Percentiles rank a stretch among this genome's conserved stretches.
Evolutionary conservation across 2,113 vertebrate genomes (phyloP).

Genomic region (Apistogramma diplotaenia): DNA sequence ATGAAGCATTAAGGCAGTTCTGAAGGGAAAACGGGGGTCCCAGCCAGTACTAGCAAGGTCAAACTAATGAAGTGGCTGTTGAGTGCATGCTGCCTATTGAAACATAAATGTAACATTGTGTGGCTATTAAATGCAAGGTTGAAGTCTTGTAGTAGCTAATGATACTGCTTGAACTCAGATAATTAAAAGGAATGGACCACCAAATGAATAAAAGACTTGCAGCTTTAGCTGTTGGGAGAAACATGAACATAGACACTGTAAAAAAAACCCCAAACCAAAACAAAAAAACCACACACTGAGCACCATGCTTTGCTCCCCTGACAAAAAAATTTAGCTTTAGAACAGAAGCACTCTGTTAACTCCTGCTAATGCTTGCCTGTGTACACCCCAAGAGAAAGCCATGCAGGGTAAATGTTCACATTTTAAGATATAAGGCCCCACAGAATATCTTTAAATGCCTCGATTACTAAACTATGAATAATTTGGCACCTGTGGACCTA

Average conservation of each 20-base stretch:
- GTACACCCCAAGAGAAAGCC: slow-evolving; percentile 10
- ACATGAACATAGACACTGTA: not conserved
- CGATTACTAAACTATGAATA: slow-evolving; percentile 62
- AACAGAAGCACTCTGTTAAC: not conserved
- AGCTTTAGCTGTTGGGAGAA: not conserved
- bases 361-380: not conserved
- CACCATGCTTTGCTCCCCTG: not conserved
- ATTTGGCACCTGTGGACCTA: slow-evolving; percentile 39
- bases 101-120: not conserved
- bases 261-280: not conserved
- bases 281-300: not conserved
- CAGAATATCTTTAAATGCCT: slow-evolving; percentile 52
- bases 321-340: not conserved
- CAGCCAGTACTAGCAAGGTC: not conserved
- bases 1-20: not conserved
- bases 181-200: not conserved
- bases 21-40: not conserved
- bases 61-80: not conserved
- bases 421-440: slow-evolving; percentile 43
- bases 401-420: slow-evolving; percentile 33
- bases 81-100: not conserved
- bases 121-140: not conserved
- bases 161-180: not conserved
- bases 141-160: not conserved
- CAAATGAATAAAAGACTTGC: not conserved